A percentile compares a stretch with the other conserved stretches of the same genome.
phyloP scores from a whole-genome alignment of 1,140 invertebrate genomes.

The Pollicipes pollicipes region DNA sequence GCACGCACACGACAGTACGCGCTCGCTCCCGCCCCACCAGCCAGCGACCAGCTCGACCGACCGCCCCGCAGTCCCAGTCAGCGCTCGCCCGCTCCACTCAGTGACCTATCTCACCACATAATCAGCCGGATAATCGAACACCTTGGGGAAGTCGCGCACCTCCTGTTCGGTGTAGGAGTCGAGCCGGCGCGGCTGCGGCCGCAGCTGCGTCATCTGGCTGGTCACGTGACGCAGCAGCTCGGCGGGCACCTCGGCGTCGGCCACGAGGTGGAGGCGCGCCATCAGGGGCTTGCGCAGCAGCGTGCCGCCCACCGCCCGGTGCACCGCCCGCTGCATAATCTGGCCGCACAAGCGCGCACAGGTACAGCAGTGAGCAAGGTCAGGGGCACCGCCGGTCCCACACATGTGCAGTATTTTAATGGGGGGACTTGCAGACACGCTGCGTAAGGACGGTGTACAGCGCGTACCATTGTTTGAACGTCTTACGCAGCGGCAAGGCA shows the following conservation, averaged over 20 bases:
- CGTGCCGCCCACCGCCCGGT: constrained; percentile 51
- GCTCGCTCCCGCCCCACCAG: no score
- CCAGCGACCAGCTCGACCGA: no score
- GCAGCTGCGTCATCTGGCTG: constrained; percentile 63
- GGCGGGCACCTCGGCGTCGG: constrained; percentile 54
- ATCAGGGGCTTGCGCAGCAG: constrained; percentile 58
- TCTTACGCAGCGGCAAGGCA: no score
- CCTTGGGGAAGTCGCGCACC: constrained; percentile 58
- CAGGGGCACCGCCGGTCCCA: no score
- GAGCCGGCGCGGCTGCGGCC: constrained; percentile 52
- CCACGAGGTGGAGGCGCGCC: constrained; percentile 66
- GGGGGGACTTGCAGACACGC: no score
- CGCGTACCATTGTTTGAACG: no score
- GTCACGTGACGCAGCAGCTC: constrained; percentile 66
- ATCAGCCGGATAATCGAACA: constrained; percentile 65
- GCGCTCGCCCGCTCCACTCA: no score
- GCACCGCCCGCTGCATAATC: constrained; percentile 73
- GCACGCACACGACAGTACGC: no score
- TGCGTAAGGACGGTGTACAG: no score
- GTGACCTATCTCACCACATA: constrained; percentile 54
- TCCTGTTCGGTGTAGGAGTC: constrained; percentile 65
- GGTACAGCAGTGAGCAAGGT: no score
- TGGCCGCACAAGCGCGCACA: constrained; percentile 25
- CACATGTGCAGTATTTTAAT: no score
- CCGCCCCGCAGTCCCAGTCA: no score